These are phyloP conservation scores for Drosophila murphyi DNA, from an alignment of 1,140 invertebrate species.

Conservation along the genomic window DNA sequence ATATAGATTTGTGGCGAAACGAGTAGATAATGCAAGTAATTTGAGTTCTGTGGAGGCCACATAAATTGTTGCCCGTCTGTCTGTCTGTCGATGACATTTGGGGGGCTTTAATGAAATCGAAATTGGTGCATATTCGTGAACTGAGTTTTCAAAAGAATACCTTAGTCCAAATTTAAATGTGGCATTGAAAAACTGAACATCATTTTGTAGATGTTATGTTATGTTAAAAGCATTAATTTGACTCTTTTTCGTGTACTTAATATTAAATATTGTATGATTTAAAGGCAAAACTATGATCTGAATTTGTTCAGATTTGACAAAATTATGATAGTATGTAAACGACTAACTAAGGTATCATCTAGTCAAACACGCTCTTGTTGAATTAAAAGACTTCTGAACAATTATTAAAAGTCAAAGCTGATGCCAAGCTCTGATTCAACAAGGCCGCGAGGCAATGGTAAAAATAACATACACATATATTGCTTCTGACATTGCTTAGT, in stretches of 20 bases:
- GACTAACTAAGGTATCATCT: no score
- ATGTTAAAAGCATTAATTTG: no score
- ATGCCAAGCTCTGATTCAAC: no score
- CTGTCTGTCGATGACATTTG: conserved; percentile 26
- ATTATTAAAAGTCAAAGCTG: conserved; percentile 51
- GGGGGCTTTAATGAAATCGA: conserved; percentile 10
- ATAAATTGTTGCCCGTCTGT: conserved; percentile 32
- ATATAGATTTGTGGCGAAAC: conserved; percentile 68
- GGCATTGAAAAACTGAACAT: no score
- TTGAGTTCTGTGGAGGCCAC: conserved; percentile 51
- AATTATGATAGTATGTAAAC: no score
- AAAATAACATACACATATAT: conserved; percentile 7
- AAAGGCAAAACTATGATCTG: no score
- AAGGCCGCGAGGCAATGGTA: neutral
- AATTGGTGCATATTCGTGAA: no score
- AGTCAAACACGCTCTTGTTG: neutral
- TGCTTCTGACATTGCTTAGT: conserved; percentile 6
- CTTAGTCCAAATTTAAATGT: neutral
- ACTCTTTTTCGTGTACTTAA: no score
- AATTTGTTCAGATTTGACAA: no score
- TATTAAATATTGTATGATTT: no score
- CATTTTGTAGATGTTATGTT: no score
- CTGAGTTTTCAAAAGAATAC: no score
- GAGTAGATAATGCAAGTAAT: conserved; percentile 76
- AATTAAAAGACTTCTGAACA: conserved; percentile 12